Evolutionary conservation across 2,888 invertebrate genomes (phyloP).

Genomic region (Lampropteryx suffumata): DNA sequence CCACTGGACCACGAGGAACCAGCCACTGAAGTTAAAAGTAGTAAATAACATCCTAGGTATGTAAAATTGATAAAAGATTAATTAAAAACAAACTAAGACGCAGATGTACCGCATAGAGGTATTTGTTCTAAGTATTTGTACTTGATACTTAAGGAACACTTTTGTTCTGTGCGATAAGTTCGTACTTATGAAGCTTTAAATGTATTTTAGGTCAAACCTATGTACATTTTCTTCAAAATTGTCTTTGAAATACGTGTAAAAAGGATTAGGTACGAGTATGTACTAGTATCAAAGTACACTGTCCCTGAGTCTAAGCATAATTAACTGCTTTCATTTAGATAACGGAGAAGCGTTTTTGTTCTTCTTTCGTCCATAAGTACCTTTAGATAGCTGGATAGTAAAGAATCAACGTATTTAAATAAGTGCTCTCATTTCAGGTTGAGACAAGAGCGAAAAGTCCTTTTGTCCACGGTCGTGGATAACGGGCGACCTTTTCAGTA

Average conservation of each 20-base stretch:
- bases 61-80: no score
- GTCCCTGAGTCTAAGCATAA: neutral
- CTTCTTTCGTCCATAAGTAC: neutral
- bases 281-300: neutral
- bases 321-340: slow-evolving; percentile 7
- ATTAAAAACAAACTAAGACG: no score
- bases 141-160: no score
- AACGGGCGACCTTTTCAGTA: slow-evolving; percentile 9
- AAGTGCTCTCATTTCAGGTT: slow-evolving; percentile 4
- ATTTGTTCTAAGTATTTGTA: no score
- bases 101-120: no score
- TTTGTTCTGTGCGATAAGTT: no score
- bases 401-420: slow-evolving; percentile 6
- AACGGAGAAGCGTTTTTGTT: slow-evolving; percentile 3
- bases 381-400: slow-evolving; percentile 1
- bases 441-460: slow-evolving; percentile 9
- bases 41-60: no score
- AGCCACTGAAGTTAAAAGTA: no score
- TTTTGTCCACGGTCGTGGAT: slow-evolving; percentile 7
- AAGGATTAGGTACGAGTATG: neutral
- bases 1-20: no score
- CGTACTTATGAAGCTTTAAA: no score
- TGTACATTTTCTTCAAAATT: no score
- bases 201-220: no score
- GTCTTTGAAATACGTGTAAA: neutral